Percentiles rank a stretch among this genome's conserved stretches.
Evolutionary conservation across 2,113 vertebrate species (phyloP).

Genomic region (Scomber japonicus): DNA sequence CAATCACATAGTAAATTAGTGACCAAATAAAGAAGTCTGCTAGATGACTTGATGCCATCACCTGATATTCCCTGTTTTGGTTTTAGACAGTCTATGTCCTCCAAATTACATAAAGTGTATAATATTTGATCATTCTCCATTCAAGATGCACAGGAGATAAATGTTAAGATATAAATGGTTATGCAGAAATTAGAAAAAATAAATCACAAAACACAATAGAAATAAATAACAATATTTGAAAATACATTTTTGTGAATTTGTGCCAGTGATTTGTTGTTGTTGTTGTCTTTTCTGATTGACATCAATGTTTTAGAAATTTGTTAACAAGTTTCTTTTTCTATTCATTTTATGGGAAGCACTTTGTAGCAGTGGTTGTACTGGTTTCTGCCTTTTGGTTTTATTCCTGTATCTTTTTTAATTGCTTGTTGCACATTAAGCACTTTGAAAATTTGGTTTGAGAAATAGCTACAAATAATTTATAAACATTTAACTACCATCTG

Average conservation of each 20-base stretch:
- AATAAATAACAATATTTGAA: neutral
- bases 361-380: neutral
- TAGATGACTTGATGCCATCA: neutral
- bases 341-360: no score
- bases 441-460: neutral
- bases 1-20: neutral
- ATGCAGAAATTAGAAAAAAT: neutral
- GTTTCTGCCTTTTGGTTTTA: no score
- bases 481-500: neutral
- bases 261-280: no score
- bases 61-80: neutral
- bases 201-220: neutral
- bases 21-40: neutral
- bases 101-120: neutral
- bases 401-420: no score
- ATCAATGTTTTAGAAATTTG: no score
- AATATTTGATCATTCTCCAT: no score
- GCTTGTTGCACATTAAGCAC: no score
- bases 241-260: neutral
- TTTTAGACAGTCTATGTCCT: neutral
- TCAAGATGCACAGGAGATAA: no score
- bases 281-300: neutral
- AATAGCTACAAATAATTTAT: no score
- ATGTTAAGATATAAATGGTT: no score
- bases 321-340: neutral